These are phyloP conservation scores for Vespertilio murinus DNA, from an alignment of 2,797 vertebrate genomes.

Conservation along the genomic window DNA sequence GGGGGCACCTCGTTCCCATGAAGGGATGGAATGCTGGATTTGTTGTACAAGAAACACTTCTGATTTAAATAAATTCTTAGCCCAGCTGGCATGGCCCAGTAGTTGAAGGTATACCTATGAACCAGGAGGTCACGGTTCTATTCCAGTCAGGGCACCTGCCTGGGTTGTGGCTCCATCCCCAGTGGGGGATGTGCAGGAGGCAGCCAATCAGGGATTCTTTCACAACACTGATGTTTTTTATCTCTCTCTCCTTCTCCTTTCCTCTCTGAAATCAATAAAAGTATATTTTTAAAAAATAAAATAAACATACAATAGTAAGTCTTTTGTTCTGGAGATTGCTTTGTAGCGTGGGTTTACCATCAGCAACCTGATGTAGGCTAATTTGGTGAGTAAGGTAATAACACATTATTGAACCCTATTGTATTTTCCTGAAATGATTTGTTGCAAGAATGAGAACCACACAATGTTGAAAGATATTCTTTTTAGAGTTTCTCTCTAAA, in stretches of 20 bases:
- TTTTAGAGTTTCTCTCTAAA: background rate
- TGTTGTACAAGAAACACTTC: conserved; percentile 99
- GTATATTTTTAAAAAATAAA: too few species aligned
- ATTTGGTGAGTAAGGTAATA: background rate
- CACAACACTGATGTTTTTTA: too few species aligned
- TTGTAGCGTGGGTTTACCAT: background rate
- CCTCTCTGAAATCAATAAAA: too few species aligned
- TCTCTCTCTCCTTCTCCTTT: too few species aligned
- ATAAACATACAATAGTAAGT: background rate
- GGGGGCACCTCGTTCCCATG: conserved; percentile 90
- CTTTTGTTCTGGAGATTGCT: conserved; percentile 30
- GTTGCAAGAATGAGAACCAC: background rate
- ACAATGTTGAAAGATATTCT: background rate
- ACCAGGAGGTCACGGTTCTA: too few species aligned
- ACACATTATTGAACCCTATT: background rate
- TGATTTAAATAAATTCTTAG: conserved; percentile 97
- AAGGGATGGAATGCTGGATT: conserved; percentile 99
- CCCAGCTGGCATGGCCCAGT: conserved; percentile 80
- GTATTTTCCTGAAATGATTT: background rate
- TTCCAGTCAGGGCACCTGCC: too few species aligned
- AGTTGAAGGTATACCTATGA: too few species aligned
- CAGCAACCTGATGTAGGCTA: background rate
- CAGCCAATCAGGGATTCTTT: too few species aligned
- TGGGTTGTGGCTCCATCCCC: too few species aligned
- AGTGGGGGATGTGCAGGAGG: too few species aligned